A percentile compares a stretch with the other conserved stretches of the same genome.
These are phyloP conservation scores for Butastur rufipennis DNA, from an alignment of 2,113 vertebrate species.

Conservation along the genomic window DNA sequence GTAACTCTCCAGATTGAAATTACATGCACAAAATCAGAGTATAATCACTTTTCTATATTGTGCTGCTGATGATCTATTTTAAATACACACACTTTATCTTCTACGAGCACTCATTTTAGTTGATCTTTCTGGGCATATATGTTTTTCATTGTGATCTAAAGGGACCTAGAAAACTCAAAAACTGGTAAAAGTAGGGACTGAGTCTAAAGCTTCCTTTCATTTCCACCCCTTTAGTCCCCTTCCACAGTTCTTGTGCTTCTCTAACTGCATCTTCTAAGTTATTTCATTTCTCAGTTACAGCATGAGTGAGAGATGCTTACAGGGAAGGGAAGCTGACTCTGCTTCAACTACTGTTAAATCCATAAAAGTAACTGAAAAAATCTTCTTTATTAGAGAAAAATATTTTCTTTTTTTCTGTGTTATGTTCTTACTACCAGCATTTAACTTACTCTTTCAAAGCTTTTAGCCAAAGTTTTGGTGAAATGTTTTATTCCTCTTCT, in stretches of 20 bases:
- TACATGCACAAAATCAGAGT: neutral
- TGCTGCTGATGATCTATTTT: neutral
- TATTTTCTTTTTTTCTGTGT: neutral
- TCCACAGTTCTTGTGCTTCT: neutral
- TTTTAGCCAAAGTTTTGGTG: neutral
- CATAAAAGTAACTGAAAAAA: neutral
- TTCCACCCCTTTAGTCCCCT: neutral
- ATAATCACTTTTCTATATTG: neutral
- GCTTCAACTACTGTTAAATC: neutral
- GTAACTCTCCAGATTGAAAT: neutral
- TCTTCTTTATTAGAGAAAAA: neutral
- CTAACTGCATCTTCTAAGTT: neutral
- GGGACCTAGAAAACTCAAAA: neutral
- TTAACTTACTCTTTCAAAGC: neutral
- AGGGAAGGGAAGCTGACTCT: neutral
- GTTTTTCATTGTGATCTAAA: neutral
- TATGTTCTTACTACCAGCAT: neutral
- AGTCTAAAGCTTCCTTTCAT: neutral
- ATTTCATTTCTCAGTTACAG: neutral
- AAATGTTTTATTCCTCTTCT: constrained; percentile 1
- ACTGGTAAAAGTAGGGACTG: neutral
- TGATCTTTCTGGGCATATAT: neutral
- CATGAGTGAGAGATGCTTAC: neutral
- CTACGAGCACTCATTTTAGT: neutral
- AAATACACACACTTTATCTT: neutral